phyloP scores from a whole-genome alignment of 1,140 invertebrate genomes.

The Drosophila grimshawi region DNA sequence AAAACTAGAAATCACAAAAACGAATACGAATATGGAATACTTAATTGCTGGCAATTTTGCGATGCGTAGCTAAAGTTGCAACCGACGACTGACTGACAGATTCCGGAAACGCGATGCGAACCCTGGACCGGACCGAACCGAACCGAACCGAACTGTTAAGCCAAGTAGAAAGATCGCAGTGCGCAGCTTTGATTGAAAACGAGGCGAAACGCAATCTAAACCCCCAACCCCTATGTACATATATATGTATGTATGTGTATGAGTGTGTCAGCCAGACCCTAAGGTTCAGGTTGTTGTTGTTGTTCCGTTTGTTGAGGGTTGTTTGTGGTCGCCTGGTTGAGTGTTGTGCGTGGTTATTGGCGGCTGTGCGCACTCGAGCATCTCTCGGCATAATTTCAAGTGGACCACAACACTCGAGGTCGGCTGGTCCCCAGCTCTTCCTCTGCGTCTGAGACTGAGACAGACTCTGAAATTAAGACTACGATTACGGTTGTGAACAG shows the following conservation, averaged over 20 bases:
- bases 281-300: constrained; percentile 29
- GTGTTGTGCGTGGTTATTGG: constrained; percentile 57
- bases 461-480: not conserved
- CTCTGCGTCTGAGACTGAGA: constrained; percentile 14
- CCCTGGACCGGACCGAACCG: constrained; percentile 13
- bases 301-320: constrained; percentile 65
- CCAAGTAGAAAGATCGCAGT: constrained; percentile 68
- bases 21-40: constrained; percentile 47
- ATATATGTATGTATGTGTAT: too few species aligned
- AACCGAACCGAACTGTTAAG: constrained; percentile 48
- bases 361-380: constrained; percentile 55
- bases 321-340: constrained; percentile 58
- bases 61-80: constrained; percentile 46
- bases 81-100: constrained; percentile 36
- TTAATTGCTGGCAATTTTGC: constrained; percentile 71
- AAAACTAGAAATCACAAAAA: constrained; percentile 19
- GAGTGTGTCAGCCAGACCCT: constrained; percentile 5
- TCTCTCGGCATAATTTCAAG: constrained; percentile 57
- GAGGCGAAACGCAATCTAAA: constrained; percentile 16
- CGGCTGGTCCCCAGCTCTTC: not conserved
- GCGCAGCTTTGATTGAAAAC: constrained; percentile 66
- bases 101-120: constrained; percentile 31
- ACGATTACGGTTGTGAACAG: not conserved
- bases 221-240: constrained; percentile 54
- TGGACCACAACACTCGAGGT: constrained; percentile 52